Percentiles rank a stretch among this genome's conserved stretches.
These are phyloP conservation scores for Pseudomyrmex cubaensis DNA, from an alignment of 1,140 invertebrate genomes.

Conservation along the genomic window DNA sequence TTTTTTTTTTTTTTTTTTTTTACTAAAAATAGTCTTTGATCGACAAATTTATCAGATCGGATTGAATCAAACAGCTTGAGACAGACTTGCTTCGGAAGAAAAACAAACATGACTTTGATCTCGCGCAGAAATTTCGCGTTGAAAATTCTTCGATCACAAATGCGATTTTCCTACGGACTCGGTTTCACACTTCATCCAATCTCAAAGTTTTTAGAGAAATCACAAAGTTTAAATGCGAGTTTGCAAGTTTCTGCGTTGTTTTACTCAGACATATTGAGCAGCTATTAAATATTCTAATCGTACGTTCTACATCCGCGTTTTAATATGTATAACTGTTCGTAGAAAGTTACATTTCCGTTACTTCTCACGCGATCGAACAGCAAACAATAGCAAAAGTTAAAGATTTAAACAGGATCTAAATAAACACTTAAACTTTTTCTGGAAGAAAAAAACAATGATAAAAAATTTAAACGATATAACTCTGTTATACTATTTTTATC, in stretches of 20 bases:
- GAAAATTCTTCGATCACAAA: constrained; percentile 33
- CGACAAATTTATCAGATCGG: neutral
- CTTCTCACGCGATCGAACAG: no score
- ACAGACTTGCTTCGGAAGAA: neutral
- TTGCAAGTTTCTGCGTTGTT: neutral
- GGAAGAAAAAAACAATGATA: neutral
- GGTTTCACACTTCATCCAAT: constrained; percentile 27
- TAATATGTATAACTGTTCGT: neutral
- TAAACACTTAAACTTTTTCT: no score
- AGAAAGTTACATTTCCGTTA: constrained; percentile 25
- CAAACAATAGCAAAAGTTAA: neutral
- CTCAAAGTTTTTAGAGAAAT: neutral
- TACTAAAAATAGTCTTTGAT: no score
- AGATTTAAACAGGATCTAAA: neutral
- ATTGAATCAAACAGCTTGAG: constrained; percentile 3
- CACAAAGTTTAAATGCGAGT: neutral
- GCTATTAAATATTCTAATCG: constrained; percentile 22
- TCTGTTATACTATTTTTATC: neutral
- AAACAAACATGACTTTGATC: constrained; percentile 9
- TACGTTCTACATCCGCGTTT: neutral
- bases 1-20: no score
- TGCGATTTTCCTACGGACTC: constrained; percentile 8
- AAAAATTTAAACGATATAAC: neutral
- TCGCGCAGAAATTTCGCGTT: constrained; percentile 4
- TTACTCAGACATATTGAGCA: neutral